phyloP scores from a whole-genome alignment of 2,888 invertebrate genomes.

The Strigamia crassipes region DNA sequence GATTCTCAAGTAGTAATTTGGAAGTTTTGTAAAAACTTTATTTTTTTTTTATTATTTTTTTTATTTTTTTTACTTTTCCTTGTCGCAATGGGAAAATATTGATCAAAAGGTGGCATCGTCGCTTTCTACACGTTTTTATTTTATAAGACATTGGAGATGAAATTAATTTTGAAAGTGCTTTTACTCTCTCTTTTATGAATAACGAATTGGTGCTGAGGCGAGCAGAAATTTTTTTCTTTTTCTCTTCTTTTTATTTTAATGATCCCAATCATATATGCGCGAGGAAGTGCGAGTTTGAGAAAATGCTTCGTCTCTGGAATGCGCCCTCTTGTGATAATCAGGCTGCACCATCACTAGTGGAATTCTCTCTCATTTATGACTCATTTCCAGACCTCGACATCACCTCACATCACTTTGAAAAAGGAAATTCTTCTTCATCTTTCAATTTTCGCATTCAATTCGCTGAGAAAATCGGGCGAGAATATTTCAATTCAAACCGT shows the following conservation, averaged over 20 bases:
- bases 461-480: neutral
- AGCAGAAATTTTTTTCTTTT: neutral
- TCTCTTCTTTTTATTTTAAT: neutral
- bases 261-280: neutral
- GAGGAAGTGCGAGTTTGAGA: neutral
- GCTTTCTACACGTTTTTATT: neutral
- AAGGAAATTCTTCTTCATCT: neutral
- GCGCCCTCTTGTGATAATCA: constrained; percentile 4
- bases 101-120: no score
- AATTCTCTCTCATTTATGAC: constrained; percentile 4
- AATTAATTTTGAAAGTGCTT: neutral
- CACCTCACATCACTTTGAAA: neutral
- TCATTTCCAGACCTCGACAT: neutral
- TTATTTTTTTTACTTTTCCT: no score
- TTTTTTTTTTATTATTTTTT: no score
- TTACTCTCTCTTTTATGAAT: neutral
- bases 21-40: no score
- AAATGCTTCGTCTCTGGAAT: neutral
- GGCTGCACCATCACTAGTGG: neutral
- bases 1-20: no score
- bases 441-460: neutral
- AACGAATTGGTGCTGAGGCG: neutral
- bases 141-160: neutral
- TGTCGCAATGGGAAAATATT: no score
- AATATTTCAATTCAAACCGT: neutral